Evolutionary conservation across 2,113 vertebrate genomes (phyloP).

Genomic region (Kryptolebias marmoratus): DNA sequence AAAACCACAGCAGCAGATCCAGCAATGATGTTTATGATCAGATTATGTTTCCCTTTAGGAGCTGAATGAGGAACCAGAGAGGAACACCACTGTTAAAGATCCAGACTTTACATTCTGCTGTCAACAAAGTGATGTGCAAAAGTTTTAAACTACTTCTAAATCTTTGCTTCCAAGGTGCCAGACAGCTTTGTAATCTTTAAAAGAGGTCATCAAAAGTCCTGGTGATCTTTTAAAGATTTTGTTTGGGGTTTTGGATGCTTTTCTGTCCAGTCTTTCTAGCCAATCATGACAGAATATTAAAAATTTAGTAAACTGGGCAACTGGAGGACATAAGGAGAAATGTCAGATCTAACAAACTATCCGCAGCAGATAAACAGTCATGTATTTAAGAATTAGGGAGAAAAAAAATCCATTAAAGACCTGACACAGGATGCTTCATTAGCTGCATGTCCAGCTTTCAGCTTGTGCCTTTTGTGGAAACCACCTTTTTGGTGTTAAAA

Average conservation of each 20-base stretch:
- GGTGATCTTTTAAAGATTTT: not conserved
- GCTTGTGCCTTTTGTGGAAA: not conserved
- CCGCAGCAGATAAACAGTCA: too few relatives aligned
- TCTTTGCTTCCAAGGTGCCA: too few relatives aligned
- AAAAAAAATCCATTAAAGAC: not conserved
- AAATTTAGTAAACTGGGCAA: too few relatives aligned
- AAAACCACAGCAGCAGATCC: not conserved
- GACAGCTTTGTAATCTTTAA: too few relatives aligned
- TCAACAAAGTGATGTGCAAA: not conserved
- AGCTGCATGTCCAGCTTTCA: not conserved
- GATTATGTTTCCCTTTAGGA: fast-evolving
- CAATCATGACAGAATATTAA: too few relatives aligned
- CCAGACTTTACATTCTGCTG: not conserved
- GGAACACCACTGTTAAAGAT: not conserved
- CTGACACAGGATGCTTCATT: not conserved
- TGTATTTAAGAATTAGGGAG: too few relatives aligned
- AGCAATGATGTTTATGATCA: not conserved
- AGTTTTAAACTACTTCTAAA: not conserved
- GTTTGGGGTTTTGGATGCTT: not conserved
- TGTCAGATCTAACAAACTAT: too few relatives aligned
- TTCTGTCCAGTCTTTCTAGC: too few relatives aligned
- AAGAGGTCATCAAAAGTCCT: not conserved
- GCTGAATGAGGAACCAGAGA: not conserved
- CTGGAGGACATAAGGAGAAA: too few relatives aligned
- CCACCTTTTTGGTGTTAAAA: not conserved